Evolutionary conservation across 92 coral and sea anemone species (phyloP).

Genomic region (Anthopleura xanthogrammica): DNA sequence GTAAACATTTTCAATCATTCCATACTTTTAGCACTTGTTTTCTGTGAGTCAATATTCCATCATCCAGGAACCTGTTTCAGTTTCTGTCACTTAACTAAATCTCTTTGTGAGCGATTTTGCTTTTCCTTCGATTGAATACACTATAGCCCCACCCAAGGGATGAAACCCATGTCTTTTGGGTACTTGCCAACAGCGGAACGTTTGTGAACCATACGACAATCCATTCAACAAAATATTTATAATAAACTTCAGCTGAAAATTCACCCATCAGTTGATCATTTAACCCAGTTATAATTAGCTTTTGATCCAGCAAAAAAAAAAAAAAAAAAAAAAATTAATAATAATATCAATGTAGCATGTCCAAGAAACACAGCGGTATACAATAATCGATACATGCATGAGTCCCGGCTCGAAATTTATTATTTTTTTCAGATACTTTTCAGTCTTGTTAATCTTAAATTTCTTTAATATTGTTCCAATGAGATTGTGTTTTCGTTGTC

Average conservation of each 20-base stretch:
- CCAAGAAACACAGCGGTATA: constrained; percentile 18
- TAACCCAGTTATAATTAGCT: not conserved
- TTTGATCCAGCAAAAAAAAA: not conserved
- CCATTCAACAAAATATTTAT: not conserved
- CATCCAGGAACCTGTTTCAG: too few relatives aligned
- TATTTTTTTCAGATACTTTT: not conserved
- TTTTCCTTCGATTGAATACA: not conserved
- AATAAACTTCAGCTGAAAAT: not conserved
- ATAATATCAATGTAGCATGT: not conserved
- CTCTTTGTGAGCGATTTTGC: not conserved
- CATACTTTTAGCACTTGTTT: too few relatives aligned
- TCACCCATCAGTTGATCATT: constrained; percentile 5
- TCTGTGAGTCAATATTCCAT: too few relatives aligned
- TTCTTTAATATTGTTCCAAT: constrained; percentile 5
- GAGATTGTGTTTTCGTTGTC: constrained; percentile 8
- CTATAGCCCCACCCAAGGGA: not conserved
- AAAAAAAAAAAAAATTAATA: not conserved
- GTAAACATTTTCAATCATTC: too few relatives aligned
- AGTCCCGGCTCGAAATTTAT: constrained; percentile 11
- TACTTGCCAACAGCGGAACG: constrained; percentile 9
- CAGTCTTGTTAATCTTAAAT: constrained; percentile 6
- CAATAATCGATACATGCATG: not conserved
- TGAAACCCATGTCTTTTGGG: not conserved
- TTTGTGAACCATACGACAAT: not conserved
- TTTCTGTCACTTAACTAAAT: too few relatives aligned